Evolutionary conservation across 2,113 vertebrate genomes (phyloP).

Genomic region (Embiotoca jacksoni): DNA sequence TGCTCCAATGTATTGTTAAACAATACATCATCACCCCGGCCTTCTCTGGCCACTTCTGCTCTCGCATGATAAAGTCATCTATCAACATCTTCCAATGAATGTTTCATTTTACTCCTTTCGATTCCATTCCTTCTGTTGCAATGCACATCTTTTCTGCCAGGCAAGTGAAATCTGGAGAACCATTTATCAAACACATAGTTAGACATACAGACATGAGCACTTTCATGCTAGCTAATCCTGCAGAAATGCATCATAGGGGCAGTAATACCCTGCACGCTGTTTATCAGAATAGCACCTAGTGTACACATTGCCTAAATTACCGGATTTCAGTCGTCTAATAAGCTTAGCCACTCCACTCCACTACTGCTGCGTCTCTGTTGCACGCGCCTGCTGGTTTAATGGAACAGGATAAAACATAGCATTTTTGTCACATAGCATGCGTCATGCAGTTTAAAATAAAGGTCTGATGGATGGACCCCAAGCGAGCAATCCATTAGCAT

Average conservation of each 20-base stretch:
- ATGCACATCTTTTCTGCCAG: conserved; percentile 52
- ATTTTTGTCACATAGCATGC: conserved; percentile 32
- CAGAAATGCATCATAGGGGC: conserved; percentile 30
- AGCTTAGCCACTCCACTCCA: conserved; percentile 9
- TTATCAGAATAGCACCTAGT: conserved; percentile 15
- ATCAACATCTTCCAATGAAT: conserved; percentile 77
- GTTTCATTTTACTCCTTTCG: conserved; percentile 76
- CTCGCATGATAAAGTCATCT: conserved; percentile 78
- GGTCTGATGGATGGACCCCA: conserved; percentile 65
- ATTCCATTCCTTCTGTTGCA: conserved; percentile 65
- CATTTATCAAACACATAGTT: conserved; percentile 70
- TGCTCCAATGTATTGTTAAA: conserved; percentile 75
- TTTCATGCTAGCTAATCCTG: conserved; percentile 54
- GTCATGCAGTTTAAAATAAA: conserved; percentile 52
- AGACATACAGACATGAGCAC: conserved; percentile 46
- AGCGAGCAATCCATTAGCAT: conserved; percentile 64
- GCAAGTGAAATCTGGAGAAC: conserved; percentile 53
- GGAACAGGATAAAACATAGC: conserved; percentile 19
- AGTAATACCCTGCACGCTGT: conserved; percentile 44
- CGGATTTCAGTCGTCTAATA: conserved; percentile 20
- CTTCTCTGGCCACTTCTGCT: conserved; percentile 72
- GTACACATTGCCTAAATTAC: conserved; percentile 4
- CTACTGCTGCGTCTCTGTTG: neutral
- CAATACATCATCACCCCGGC: conserved; percentile 80
- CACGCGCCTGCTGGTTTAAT: conserved; percentile 25